Conservation (phyloP, 1,140 invertebrate genomes). For the Tetraneura akinire region DNA sequence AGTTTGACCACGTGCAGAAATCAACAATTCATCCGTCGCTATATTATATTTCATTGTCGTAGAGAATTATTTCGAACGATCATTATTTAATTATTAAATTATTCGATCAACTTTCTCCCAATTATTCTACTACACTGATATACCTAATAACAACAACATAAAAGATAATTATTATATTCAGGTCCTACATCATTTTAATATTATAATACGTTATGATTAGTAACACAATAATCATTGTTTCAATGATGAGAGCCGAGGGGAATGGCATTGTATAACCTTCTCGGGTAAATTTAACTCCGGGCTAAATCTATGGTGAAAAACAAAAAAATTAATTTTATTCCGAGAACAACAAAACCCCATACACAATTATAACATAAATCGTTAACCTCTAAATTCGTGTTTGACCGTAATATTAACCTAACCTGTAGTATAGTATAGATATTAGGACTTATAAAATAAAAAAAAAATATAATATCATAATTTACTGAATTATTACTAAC, state of each 20-base stretch:
- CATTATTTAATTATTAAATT: too few relatives aligned
- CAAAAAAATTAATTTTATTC: background rate
- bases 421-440: too few relatives aligned
- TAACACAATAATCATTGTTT: conserved; percentile 10
- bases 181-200: too few relatives aligned
- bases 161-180: background rate
- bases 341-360: background rate
- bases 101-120: background rate
- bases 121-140: background rate
- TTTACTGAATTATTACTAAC: too few relatives aligned
- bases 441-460: too few relatives aligned
- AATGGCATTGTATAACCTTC: background rate
- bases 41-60: background rate
- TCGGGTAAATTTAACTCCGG: background rate
- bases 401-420: background rate
- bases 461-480: too few relatives aligned
- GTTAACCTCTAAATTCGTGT: background rate
- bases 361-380: background rate
- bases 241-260: background rate
- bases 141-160: background rate
- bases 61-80: background rate
- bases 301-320: background rate
- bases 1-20: background rate
- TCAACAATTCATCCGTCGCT: background rate
- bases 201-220: too few relatives aligned